These are phyloP conservation scores for Nymphalis polychloros DNA, from an alignment of 2,888 invertebrate species.

Conservation along the genomic window DNA sequence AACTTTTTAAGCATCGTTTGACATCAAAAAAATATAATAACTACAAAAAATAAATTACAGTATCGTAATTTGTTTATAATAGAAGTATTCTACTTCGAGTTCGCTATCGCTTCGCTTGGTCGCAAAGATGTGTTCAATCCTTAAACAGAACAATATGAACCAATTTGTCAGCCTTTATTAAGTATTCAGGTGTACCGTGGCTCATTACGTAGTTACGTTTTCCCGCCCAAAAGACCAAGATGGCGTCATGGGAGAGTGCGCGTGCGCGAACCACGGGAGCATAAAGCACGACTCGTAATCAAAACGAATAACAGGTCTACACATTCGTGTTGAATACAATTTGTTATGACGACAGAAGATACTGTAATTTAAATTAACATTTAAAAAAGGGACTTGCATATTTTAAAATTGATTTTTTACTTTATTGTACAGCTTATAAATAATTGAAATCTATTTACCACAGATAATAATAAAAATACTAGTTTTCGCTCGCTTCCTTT, in stretches of 20 bases:
- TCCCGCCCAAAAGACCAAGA: conserved; percentile 71
- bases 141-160: conserved; percentile 9
- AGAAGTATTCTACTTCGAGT: too few species aligned
- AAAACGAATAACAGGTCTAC: conserved; percentile 43
- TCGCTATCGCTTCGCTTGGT: background rate
- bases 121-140: background rate
- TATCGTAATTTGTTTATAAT: too few species aligned
- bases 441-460: too few species aligned
- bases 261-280: conserved; percentile 56
- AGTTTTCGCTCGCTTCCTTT: too few species aligned
- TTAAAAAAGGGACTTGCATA: background rate
- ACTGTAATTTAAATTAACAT: conserved; percentile 5
- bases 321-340: conserved; percentile 31
- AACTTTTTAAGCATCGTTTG: too few species aligned
- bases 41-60: too few species aligned
- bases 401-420: background rate
- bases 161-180: conserved; percentile 30
- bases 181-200: conserved; percentile 30
- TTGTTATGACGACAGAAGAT: conserved; percentile 28
- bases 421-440: too few species aligned
- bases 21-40: too few species aligned
- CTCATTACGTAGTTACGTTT: conserved; percentile 51
- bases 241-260: conserved; percentile 73
- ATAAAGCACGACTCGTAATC: conserved; percentile 70
- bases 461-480: too few species aligned